phyloP scores from a whole-genome alignment of 1,140 invertebrate genomes.

The Magallana ariakensis region DNA sequence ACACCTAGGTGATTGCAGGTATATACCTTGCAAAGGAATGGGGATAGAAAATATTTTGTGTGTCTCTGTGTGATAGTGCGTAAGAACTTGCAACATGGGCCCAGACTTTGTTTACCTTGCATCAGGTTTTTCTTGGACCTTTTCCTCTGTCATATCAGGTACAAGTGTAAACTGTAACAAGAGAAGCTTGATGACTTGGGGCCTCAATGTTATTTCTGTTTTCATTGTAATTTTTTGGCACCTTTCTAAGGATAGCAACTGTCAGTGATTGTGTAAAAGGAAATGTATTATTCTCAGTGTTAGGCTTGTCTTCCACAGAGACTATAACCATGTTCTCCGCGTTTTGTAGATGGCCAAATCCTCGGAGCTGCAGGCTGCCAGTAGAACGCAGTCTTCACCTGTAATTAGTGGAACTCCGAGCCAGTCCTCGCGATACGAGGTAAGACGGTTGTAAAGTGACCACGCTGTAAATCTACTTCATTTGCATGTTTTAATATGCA shows the following conservation, averaged over 20 bases:
- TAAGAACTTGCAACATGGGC: conserved; percentile 11
- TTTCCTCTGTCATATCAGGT: conserved; percentile 10
- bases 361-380: conserved; percentile 69
- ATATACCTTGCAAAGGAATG: not conserved
- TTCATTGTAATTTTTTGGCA: conserved; percentile 12
- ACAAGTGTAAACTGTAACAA: not conserved
- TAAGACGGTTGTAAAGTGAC: conserved; percentile 51
- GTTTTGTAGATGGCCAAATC: conserved; percentile 74
- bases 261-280: conserved; percentile 25
- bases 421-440: conserved; percentile 68
- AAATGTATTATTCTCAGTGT: not conserved
- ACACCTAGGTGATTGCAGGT: not conserved
- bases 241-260: conserved; percentile 20
- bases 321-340: not conserved
- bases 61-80: not conserved
- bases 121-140: not conserved
- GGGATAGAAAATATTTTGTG: not conserved
- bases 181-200: conserved; percentile 2
- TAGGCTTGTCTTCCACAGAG: not conserved
- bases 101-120: conserved; percentile 2
- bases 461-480: not conserved
- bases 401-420: conserved; percentile 32
- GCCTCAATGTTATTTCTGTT: not conserved
- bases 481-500: conserved; percentile 29
- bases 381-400: conserved; percentile 59